phyloP scores from a whole-genome alignment of 2,113 vertebrate species.

The Megaleporinus macrocephalus region DNA sequence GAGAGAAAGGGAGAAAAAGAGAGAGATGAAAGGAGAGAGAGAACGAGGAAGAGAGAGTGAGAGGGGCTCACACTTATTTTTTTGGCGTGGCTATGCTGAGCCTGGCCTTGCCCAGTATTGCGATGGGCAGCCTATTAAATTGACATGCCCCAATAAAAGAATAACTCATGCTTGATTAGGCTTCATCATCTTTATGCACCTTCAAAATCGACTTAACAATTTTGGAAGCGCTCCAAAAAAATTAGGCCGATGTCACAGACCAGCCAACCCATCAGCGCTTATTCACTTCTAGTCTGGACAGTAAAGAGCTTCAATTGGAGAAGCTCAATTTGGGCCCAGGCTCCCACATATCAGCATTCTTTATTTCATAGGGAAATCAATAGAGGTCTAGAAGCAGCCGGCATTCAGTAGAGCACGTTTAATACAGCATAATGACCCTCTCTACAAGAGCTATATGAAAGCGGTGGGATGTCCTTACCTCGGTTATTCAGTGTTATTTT shows the following conservation, averaged over 20 bases:
- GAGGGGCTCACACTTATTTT: background rate
- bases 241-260: constrained; percentile 42
- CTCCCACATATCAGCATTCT: constrained; percentile 45
- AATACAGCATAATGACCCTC: constrained; percentile 43
- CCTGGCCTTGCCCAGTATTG: background rate
- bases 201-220: constrained; percentile 44
- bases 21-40: background rate
- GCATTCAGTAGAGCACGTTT: constrained; percentile 24
- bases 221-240: constrained; percentile 33
- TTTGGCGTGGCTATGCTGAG: background rate
- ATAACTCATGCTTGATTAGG: constrained; percentile 45
- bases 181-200: constrained; percentile 35
- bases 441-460: constrained; percentile 39
- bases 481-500: constrained; percentile 27
- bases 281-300: constrained; percentile 43
- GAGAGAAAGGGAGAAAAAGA: background rate
- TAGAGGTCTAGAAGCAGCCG: constrained; percentile 40
- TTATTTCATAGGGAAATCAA: constrained; percentile 58
- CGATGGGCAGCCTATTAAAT: constrained; percentile 29
- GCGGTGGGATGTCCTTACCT: constrained; percentile 31
- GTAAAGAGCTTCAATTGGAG: constrained; percentile 49
- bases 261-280: constrained; percentile 31
- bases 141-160: constrained; percentile 27
- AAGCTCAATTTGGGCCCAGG: constrained; percentile 52
- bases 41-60: background rate